These are phyloP conservation scores for Aricia artaxerxes DNA, from an alignment of 2,888 invertebrate genomes.

Conservation along the genomic window DNA sequence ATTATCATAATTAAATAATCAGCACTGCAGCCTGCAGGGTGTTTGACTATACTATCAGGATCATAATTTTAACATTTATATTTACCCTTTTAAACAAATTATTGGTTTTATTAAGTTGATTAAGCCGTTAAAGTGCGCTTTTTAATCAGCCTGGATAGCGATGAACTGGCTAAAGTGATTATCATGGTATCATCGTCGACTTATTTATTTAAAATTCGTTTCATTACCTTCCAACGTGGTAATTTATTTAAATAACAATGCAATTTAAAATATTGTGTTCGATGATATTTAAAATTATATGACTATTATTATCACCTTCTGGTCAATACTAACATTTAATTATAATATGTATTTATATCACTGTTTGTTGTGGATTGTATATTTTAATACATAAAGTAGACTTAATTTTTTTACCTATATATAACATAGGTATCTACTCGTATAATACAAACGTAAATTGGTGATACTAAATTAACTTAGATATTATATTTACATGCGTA, in stretches of 20 bases:
- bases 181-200: background rate
- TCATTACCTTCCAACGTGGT: background rate
- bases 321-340: too few relatives aligned
- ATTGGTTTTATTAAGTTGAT: slow-evolving; percentile 35
- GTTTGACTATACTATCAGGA: slow-evolving; percentile 44
- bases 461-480: too few relatives aligned
- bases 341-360: too few relatives aligned
- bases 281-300: background rate
- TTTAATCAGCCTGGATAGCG: slow-evolving; percentile 4
- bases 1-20: background rate
- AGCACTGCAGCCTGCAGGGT: slow-evolving; percentile 34
- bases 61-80: slow-evolving; percentile 38
- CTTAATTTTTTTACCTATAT: too few relatives aligned
- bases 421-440: too few relatives aligned
- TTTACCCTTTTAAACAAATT: slow-evolving; percentile 40
- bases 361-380: too few relatives aligned
- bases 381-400: too few relatives aligned
- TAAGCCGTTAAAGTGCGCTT: slow-evolving; percentile 32
- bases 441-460: too few relatives aligned
- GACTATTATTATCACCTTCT: too few relatives aligned
- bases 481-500: too few relatives aligned
- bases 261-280: background rate
- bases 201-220: slow-evolving; percentile 19
- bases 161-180: slow-evolving; percentile 20
- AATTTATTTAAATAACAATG: background rate